These are phyloP conservation scores for Mythimna pallens DNA, from an alignment of 2,888 invertebrate genomes.

Conservation along the genomic window DNA sequence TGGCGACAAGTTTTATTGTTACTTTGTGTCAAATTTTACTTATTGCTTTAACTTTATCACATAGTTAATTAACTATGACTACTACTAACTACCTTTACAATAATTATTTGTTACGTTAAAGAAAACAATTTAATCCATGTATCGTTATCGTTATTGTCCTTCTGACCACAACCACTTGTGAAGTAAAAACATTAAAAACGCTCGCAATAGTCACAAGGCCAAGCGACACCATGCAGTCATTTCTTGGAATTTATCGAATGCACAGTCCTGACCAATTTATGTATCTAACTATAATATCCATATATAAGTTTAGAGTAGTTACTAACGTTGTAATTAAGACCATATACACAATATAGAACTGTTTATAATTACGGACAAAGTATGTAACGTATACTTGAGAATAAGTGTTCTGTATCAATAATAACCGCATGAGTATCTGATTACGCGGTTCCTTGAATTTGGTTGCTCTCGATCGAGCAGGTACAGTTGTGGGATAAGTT, in stretches of 20 bases:
- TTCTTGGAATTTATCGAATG: slow-evolving; percentile 66
- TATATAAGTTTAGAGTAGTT: slow-evolving; percentile 5
- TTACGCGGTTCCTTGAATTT: slow-evolving; percentile 69
- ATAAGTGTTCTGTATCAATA: slow-evolving; percentile 65
- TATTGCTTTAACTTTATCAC: slow-evolving; percentile 1
- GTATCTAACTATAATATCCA: slow-evolving; percentile 25
- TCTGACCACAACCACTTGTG: slow-evolving; percentile 24
- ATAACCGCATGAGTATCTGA: slow-evolving; percentile 65
- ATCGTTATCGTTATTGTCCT: slow-evolving; percentile 11
- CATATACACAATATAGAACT: slow-evolving; percentile 19
- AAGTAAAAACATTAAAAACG: slow-evolving; percentile 44
- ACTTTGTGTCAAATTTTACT: background rate
- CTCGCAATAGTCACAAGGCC: slow-evolving; percentile 61
- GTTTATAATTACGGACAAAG: slow-evolving; percentile 39
- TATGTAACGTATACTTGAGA: slow-evolving; percentile 60
- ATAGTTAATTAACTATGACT: slow-evolving; percentile 1
- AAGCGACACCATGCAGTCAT: slow-evolving; percentile 38
- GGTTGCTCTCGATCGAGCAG: slow-evolving; percentile 43
- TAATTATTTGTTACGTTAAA: background rate
- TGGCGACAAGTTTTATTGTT: background rate
- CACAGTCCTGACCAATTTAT: slow-evolving; percentile 25
- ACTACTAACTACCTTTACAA: background rate
- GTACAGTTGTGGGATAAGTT: slow-evolving; percentile 32
- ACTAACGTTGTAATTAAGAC: slow-evolving; percentile 4
- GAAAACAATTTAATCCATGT: background rate